Conservation (phyloP, 2,113 vertebrate genomes). For the Myrmecobius fasciatus region DNA sequence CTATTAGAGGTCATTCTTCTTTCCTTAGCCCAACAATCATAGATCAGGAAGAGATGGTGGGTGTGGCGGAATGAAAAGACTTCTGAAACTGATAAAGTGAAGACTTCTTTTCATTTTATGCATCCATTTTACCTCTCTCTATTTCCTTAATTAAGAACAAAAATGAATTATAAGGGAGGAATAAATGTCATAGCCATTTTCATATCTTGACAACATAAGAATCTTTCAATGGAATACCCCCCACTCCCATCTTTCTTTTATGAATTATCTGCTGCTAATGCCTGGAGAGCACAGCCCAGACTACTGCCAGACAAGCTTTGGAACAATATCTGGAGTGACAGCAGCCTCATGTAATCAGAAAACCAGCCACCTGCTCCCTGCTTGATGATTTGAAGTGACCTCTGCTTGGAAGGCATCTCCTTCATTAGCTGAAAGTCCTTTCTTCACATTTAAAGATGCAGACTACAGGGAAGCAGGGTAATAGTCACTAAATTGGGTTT, state of each 20-base stretch:
- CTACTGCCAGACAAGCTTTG: neutral
- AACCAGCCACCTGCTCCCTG: neutral
- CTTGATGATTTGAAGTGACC: slow-evolving; percentile 37
- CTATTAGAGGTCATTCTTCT: slow-evolving; percentile 18
- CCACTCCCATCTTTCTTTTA: neutral
- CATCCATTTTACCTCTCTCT: slow-evolving; percentile 45
- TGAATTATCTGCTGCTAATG: neutral
- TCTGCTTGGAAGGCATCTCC: slow-evolving; percentile 45
- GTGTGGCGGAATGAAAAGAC: neutral
- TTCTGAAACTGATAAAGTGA: neutral
- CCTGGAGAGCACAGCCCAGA: slow-evolving; percentile 20
- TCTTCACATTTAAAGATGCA: slow-evolving; percentile 36
- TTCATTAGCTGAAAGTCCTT: slow-evolving; percentile 51
- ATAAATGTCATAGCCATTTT: slow-evolving; percentile 48
- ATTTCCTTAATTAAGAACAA: slow-evolving; percentile 52
- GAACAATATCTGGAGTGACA: slow-evolving; percentile 19
- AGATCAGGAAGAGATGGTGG: slow-evolving; percentile 10
- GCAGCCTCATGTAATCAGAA: neutral
- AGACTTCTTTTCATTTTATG: neutral
- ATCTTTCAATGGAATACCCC: slow-evolving; percentile 52
- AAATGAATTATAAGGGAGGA: slow-evolving; percentile 29
- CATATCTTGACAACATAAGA: slow-evolving; percentile 29
- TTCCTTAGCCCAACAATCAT: neutral
- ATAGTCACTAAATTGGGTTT: slow-evolving; percentile 66
- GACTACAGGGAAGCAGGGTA: slow-evolving; percentile 36